Evolutionary conservation across 2,797 vertebrate genomes (phyloP).

Genomic region (Sebastes jordani): DNA sequence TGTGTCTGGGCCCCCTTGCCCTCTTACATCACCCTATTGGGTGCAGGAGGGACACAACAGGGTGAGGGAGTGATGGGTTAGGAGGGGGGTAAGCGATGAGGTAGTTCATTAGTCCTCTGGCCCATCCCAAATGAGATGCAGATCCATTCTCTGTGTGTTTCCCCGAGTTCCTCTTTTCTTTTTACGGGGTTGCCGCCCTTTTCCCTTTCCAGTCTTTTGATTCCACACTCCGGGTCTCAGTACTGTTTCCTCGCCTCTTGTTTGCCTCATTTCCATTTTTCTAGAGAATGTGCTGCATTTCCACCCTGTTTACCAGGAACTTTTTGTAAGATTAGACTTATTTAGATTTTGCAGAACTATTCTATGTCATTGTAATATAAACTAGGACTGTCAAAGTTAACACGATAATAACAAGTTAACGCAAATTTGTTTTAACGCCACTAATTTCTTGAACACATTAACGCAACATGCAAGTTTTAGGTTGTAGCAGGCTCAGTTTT

Average conservation of each 20-base stretch:
- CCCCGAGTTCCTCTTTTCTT: conserved; percentile 47
- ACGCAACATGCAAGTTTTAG: too few relatives aligned
- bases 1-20: conserved; percentile 75
- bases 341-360: neutral
- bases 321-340: neutral
- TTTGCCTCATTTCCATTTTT: conserved; percentile 60
- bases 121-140: conserved; percentile 75
- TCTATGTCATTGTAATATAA: neutral
- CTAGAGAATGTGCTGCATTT: conserved; percentile 26
- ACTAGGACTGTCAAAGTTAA: too few relatives aligned
- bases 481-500: too few relatives aligned
- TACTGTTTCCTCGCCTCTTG: conserved; percentile 39
- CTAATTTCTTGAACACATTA: too few relatives aligned
- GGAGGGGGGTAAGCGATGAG: conserved; percentile 70
- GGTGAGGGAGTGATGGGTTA: conserved; percentile 53
- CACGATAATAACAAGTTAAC: too few relatives aligned
- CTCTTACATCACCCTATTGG: conserved; percentile 80
- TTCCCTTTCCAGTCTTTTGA: conserved; percentile 64
- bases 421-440: too few relatives aligned
- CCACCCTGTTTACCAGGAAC: neutral
- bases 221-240: conserved; percentile 31
- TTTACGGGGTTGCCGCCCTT: conserved; percentile 26
- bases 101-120: conserved; percentile 76
- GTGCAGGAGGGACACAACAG: conserved; percentile 61
- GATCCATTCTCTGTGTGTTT: conserved; percentile 65